Base-by-base conservation (phyloP, 2,113 vertebrate species). In the Ptychochromis oligacanthus region DNA sequence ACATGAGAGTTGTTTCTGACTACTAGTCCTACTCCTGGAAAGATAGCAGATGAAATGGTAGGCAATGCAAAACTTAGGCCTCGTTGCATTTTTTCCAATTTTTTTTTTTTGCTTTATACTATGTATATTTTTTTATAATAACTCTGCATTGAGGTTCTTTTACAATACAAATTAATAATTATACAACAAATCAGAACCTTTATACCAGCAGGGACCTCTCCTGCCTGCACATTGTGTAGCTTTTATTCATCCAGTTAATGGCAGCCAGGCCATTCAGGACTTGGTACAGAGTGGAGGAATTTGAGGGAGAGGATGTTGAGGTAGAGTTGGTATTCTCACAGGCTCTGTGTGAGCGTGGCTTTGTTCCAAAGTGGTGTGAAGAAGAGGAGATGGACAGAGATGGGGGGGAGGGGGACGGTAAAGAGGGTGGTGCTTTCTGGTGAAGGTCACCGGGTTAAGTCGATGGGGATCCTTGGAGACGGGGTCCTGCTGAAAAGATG, bases 381-480 rank as follows among this genome's bases (percentile, higher is more conserved):
- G 89, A 89, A 81, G 87, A 80, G 28, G 81, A 79, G 80, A 62
- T 17, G 77, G 76, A 84, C 43, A 59, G 81, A 74, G 87, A 64
- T 31, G 22, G 57, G 14, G 49, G 57, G 28, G 49, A 15, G 55
- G 58, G 5, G 17, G 72, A 9, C 34, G 11, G n/a, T 13, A 20
- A 34, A 38, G 55, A 24, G 14, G 58, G 81, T 77, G 87, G 82
- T 40, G 54, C 88, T 86, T 84, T 88, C 75, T 91, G 89, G 85
- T 86, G 87, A 87, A 93, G 95, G 93, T 94, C 93, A 92, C 85
- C 54, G 75, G 95, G 94, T 96, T 95, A 95, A 96, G 95, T 93
- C 90, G 84, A 88, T 75, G 88, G 88, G 92, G 91, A 93, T 93
- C 89, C 91, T 93, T 89, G 83, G 93, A 95, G 87, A 94, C 52